Conservation (phyloP, 1,140 invertebrate species). For the Cydia splendana region DNA sequence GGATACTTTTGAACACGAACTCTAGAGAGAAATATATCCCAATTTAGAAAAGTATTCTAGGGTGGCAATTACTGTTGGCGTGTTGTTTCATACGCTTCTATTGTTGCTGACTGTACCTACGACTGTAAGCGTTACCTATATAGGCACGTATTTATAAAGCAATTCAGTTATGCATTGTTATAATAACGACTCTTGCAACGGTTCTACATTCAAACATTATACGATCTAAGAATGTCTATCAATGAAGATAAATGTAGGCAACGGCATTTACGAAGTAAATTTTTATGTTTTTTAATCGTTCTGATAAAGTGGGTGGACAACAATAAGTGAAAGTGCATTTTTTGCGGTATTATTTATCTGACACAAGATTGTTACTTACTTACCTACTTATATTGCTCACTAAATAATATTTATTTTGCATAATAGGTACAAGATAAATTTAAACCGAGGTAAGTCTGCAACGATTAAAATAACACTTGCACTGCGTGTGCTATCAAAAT, state of each 20-base stretch:
- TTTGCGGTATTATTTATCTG: conserved; percentile 3
- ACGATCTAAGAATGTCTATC: not conserved
- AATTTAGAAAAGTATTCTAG: too few relatives aligned
- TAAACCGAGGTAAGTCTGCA: too few relatives aligned
- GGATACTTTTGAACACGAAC: too few relatives aligned
- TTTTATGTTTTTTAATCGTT: conserved; percentile 28
- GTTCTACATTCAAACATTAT: not conserved
- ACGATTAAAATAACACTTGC: too few relatives aligned
- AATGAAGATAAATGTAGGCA: not conserved
- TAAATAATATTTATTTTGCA: conserved; percentile 1
- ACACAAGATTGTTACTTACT: conserved; percentile 1
- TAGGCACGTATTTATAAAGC: not conserved
- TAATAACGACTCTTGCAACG: not conserved
- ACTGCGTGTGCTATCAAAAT: too few relatives aligned
- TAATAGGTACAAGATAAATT: not conserved
- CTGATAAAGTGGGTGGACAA: conserved; percentile 16
- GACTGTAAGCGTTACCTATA: not conserved
- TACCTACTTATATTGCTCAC: not conserved
- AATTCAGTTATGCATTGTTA: not conserved
- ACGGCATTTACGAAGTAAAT: conserved; percentile 5
- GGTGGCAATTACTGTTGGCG: too few relatives aligned
- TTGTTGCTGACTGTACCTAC: too few relatives aligned
- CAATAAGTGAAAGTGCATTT: conserved; percentile 31
- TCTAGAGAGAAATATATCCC: too few relatives aligned
- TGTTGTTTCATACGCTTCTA: too few relatives aligned